phyloP scores from a whole-genome alignment of 2,113 vertebrate genomes.

The Pavo muticus region DNA sequence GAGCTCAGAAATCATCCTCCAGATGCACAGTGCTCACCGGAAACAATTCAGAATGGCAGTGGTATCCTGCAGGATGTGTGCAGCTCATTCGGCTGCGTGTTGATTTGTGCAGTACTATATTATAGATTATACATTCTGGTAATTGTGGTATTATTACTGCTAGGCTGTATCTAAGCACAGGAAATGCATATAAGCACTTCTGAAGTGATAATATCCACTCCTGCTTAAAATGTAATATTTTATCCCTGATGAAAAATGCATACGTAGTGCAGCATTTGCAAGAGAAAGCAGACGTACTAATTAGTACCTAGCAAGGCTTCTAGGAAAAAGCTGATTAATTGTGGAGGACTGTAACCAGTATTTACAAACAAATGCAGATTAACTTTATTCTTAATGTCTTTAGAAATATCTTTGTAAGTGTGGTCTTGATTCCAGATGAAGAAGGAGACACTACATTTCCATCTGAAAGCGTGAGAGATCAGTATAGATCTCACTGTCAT shows the following conservation, averaged over 20 bases:
- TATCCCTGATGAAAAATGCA: neutral
- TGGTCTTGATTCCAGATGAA: neutral
- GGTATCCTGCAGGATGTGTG: slow-evolving; percentile 80
- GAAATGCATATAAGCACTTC: slow-evolving; percentile 63
- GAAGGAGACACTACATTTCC: neutral
- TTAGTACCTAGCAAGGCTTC: neutral
- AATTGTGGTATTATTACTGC: slow-evolving; percentile 71
- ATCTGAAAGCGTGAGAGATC: neutral
- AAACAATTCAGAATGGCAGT: slow-evolving; percentile 67
- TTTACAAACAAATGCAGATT: neutral
- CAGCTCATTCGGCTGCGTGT: neutral
- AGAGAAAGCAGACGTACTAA: neutral
- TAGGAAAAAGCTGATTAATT: neutral
- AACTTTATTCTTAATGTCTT: neutral
- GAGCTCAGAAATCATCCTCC: slow-evolving; percentile 30
- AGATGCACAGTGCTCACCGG: slow-evolving; percentile 58
- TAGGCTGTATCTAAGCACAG: slow-evolving; percentile 53
- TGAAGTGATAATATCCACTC: slow-evolving; percentile 48
- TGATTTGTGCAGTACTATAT: slow-evolving; percentile 51
- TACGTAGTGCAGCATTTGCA: rapidly evolving
- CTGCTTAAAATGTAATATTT: slow-evolving; percentile 33
- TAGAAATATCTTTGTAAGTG: neutral
- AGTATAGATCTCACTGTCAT: slow-evolving; percentile 1
- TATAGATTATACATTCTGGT: slow-evolving; percentile 62
- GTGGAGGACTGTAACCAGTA: neutral